Evolutionary conservation across 2,888 invertebrate species (phyloP), one percentile per base, ranked within the genome.

Genomic region (Lacanobia oleracea): DNA sequence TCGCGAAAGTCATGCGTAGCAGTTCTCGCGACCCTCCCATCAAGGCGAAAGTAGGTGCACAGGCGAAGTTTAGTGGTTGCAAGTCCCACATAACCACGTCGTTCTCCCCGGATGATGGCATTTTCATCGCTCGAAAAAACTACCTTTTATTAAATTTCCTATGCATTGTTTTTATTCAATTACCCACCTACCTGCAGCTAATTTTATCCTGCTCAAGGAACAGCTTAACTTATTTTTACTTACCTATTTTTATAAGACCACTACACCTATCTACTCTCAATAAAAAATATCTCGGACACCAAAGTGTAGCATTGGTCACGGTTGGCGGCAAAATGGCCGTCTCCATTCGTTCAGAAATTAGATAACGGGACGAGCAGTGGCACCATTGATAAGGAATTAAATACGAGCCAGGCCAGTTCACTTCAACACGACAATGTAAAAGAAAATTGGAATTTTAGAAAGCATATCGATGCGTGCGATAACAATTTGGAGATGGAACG

Each of bases 341-440:
- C 85, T 85, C 86, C 75, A 87, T 89, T 88, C 89, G 89, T 88
- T 88, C 88, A 87, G 88, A 93, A 94, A 94, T 94, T 90, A 92
- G 91, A 87, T 94, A 94, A 93, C 94, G 94, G 94, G 79, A 89
- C 90, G 72, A 53, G 80, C 88, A 81, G 87, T 91, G 90, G 90
- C 89, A 89, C 91, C 90, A 92, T 91, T 93, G 93, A 93, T 93
- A 92, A 93, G 88, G 88, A 91, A 91, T 92, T 92, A 91, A 90
- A 90, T 90, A 89, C 86, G 82, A 83, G 89, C 86, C 86, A 83
- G 85, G 84, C 84, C 83, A 84, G 83, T 81, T 87, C 84, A 87
- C 84, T 87, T 88, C 81, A 81, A 81, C 79, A 86, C 84, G 84
- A 92, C 91, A 90, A 91, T 90, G 87, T 84, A 87, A 85, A 86